phyloP scores from a whole-genome alignment of 2,797 vertebrate genomes.

The Allenopithecus nigroviridis region DNA sequence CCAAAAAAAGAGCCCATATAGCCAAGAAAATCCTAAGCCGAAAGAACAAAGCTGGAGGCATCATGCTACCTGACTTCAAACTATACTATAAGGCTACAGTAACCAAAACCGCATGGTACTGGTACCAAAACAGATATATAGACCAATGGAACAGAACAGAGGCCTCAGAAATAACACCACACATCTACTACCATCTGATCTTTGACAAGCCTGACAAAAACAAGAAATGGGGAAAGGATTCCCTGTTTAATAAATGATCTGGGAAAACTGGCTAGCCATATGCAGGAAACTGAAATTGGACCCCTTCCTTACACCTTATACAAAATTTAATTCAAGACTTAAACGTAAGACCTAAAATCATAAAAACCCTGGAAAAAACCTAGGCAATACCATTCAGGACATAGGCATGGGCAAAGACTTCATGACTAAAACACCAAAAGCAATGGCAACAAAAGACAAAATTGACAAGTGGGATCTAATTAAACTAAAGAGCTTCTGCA shows the following conservation, averaged over 20 bases:
- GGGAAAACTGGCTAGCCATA: neutral
- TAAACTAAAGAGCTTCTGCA: neutral
- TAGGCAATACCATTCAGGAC: neutral
- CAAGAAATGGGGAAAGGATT: neutral
- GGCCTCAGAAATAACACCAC: neutral
- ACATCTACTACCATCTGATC: neutral
- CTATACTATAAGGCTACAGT: neutral
- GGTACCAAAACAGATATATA: neutral
- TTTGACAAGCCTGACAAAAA: neutral
- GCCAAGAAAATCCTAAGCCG: neutral
- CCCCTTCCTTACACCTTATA: neutral
- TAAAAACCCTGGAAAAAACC: neutral
- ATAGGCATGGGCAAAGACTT: neutral
- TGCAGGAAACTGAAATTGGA: neutral
- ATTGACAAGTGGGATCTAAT: neutral
- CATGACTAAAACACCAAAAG: neutral
- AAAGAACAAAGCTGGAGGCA: neutral
- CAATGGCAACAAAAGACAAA: neutral
- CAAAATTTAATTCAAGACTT: neutral
- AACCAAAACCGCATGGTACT: neutral
- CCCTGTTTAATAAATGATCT: neutral
- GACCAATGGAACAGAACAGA: neutral
- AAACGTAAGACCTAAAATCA: neutral
- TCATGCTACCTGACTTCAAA: neutral
- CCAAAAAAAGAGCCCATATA: neutral